Base-by-base conservation (phyloP, 2,888 invertebrate genomes). In the Lasioglossum lativentre region DNA sequence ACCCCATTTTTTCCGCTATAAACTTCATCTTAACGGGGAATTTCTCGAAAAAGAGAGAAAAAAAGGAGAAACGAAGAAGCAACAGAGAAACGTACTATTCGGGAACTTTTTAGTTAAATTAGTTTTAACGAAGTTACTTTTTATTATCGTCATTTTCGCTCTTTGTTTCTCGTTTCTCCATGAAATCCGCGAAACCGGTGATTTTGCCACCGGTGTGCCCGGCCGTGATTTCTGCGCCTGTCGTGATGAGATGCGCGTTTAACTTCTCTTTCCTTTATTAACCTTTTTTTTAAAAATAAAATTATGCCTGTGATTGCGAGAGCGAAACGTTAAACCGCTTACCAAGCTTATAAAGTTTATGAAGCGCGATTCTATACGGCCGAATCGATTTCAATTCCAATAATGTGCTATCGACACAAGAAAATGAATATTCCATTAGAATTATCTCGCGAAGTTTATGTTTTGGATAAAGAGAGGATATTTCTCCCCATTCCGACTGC, bases 121-220 rank as follows among this genome's bases (percentile, higher is more conserved):
- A 85, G 85, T 85, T 85, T 84, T 84, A 85, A 84, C 85, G 72
- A 84, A 85, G 85, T 85, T 84, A 85, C 66, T 66, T 70, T 84
- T 79, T 85, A 85, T 85, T 84, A 76, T 75, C 85, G 79, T 84
- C 85, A 84, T 85, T 79, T 68, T 84, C 79, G 45, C 34, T 71
- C 30, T 52, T 19, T 27, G 52, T 52, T 70, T 83, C 74, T 77
- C 59, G 40, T 52, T 81, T 74, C 74, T 73, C 34, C 72, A 16
- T 78, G 66, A 68, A 40, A 79, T 72, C 30, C 34, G 27, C 3
- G 38, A 45, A 30, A 34, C 38, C 72, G 23, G 52, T 40, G 59
- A 78, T 84, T 78, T 71, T 63, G 56, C 59, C 56, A 45, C 34
- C 63, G n/a, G 42, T n/a, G 23, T 19, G 45, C n/a, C 45, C 40